Conservation (phyloP, 1,140 invertebrate genomes). For the Aphis craccivora region DNA sequence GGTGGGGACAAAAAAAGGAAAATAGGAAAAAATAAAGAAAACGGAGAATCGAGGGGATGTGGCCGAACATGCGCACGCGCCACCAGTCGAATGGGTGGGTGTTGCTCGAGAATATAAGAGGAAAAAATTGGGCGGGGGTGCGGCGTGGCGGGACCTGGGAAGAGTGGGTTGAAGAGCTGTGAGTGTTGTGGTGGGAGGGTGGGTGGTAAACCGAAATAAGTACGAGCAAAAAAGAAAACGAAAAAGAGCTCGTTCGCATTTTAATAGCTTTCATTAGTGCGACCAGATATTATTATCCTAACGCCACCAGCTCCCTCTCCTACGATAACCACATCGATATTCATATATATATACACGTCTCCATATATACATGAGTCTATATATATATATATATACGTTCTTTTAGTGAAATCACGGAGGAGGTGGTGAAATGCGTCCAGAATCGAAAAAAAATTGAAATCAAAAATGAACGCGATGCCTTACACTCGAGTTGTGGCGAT, state of each 20-base stretch:
- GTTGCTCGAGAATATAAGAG: background rate
- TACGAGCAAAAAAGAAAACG: background rate
- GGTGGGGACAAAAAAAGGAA: background rate
- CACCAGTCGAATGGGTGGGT: conserved; percentile 48
- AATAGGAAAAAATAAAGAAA: background rate
- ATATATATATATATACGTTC: background rate
- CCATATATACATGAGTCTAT: background rate
- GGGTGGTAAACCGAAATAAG: background rate
- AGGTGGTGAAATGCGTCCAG: background rate
- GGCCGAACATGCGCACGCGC: conserved; percentile 47
- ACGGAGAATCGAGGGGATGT: conserved; percentile 40
- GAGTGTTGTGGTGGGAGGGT: background rate
- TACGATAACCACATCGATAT: background rate
- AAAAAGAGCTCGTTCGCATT: conserved; percentile 35
- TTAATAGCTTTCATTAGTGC: conserved; percentile 56
- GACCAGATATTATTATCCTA: conserved; percentile 33
- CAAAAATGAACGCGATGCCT: background rate
- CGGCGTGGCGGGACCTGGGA: background rate
- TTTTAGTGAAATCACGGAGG: background rate
- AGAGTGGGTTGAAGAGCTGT: background rate
- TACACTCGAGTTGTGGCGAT: background rate
- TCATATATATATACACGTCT: background rate
- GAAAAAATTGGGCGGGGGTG: conserved; percentile 36
- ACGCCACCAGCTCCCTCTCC: background rate
- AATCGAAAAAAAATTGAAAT: background rate